These are phyloP conservation scores for Drosophila mauritiana DNA, from an alignment of 1,140 invertebrate species.

Conservation along the genomic window DNA sequence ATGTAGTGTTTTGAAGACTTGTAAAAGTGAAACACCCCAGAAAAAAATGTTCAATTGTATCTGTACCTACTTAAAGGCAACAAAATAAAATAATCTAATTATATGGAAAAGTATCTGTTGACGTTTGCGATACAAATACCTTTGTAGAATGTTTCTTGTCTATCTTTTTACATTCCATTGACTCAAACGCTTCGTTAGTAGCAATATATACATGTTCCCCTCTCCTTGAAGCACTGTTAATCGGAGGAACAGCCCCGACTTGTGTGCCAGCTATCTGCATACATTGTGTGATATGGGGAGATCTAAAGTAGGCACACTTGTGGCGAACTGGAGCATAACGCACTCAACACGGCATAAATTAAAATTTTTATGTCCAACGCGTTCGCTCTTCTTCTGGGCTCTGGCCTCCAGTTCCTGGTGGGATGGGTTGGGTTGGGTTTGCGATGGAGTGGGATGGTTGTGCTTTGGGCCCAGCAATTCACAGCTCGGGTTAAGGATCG, in stretches of 20 bases:
- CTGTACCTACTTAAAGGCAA: not conserved
- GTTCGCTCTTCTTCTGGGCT: conserved; percentile 15
- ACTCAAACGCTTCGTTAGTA: not conserved
- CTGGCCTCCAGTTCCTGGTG: conserved; percentile 8
- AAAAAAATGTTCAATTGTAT: not conserved
- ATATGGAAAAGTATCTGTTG: no score
- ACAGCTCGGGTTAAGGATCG: conserved; percentile 50
- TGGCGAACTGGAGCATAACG: conserved; percentile 75
- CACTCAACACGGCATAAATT: conserved; percentile 81
- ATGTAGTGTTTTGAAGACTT: no score
- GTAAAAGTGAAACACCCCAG: no score
- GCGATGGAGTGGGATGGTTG: not conserved
- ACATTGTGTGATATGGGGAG: conserved; percentile 40
- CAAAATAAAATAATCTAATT: no score
- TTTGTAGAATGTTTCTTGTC: not conserved
- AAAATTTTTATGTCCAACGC: conserved; percentile 63
- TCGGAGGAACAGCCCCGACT: not conserved
- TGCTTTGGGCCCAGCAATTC: conserved; percentile 49
- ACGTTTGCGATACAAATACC: not conserved
- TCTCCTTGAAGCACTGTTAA: not conserved
- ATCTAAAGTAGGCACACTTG: conserved; percentile 64
- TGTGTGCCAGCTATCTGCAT: conserved; percentile 45
- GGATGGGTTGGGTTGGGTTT: not conserved
- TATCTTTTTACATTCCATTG: not conserved
- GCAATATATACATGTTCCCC: not conserved